Conservation (phyloP, 2,888 invertebrate species). For the Tipula confusa region DNA sequence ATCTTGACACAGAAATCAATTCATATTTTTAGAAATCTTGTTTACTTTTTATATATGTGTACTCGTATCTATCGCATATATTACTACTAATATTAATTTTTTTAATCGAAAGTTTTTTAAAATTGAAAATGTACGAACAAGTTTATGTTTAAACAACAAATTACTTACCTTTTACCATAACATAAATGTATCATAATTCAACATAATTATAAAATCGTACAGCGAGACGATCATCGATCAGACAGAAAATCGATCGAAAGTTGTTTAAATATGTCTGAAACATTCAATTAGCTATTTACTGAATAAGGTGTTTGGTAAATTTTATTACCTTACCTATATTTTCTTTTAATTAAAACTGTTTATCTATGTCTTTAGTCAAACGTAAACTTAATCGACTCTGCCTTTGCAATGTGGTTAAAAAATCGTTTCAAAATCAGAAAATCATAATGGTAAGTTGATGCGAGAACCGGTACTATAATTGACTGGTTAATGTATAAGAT, state of each 20-base stretch:
- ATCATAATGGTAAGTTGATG: too few relatives aligned
- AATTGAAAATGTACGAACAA: background rate
- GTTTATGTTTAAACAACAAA: background rate
- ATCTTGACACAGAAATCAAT: constrained; percentile 20
- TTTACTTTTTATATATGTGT: background rate
- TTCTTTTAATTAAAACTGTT: too few relatives aligned
- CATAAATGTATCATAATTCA: background rate
- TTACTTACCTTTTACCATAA: background rate
- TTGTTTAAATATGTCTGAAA: background rate
- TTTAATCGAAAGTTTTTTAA: constrained; percentile 4
- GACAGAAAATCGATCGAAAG: background rate
- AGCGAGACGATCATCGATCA: background rate
- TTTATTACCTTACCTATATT: too few relatives aligned
- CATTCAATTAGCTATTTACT: background rate
- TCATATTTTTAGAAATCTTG: background rate
- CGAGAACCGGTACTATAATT: too few relatives aligned
- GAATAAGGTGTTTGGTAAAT: too few relatives aligned
- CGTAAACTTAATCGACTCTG: too few relatives aligned
- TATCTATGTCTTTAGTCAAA: too few relatives aligned
- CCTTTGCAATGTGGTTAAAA: too few relatives aligned
- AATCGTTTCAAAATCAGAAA: too few relatives aligned
- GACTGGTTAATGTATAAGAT: too few relatives aligned
- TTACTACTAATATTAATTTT: background rate
- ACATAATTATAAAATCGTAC: background rate
- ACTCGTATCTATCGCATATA: too few relatives aligned